Evolutionary conservation across 2,797 vertebrate genomes (phyloP), one percentile per base, ranked within the genome.

Genomic region (Girardinus metallicus): DNA sequence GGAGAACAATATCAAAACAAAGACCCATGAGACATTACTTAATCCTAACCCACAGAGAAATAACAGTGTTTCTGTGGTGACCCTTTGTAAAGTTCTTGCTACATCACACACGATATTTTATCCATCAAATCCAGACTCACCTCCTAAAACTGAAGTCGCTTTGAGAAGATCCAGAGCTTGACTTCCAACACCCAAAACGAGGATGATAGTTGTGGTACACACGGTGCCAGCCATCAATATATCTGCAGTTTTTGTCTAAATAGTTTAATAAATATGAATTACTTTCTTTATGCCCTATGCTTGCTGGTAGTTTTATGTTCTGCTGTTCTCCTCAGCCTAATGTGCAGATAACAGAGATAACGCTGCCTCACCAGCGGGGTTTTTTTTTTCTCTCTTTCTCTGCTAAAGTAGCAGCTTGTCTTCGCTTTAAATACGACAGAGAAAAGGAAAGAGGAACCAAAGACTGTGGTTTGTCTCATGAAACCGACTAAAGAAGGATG

Each of bases 401-500:
- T n/a, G 68, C 18, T 2, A 26, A 16, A 55, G 41, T 13, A 0
- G 74, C 66, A 57, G 84, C 77, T 21, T 73, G 57, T 36, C 55
- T 0, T 2, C 1, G 0, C 41, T 87, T 89, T 87, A 80, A 85
- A 51, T 10, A 62, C n/a, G 1, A 2, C 1, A 0, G 6, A 0
- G 1, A 21, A 13, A 83, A 0, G 7, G 87, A 94, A 93, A 93
- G 90, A 90, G 91, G 91, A 94, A 93, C 75, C 5, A 15, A 0
- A 15, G 0, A 21, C 0, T 55, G 44, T 0, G 64, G 6, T 31
- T 3, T 1, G 16, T 51, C 7, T 13, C 49, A 76, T 75, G 53
- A 77, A 89, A 85, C 13, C 5, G 21, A 26, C 21, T 1, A 41
- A 41, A 68, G 4, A 9, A 68, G 1, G 9, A 73, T 3, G 75